Percentiles rank a stretch among this genome's conserved stretches.
phyloP scores from a whole-genome alignment of 2,113 vertebrate species.

The Gyps fulvus region DNA sequence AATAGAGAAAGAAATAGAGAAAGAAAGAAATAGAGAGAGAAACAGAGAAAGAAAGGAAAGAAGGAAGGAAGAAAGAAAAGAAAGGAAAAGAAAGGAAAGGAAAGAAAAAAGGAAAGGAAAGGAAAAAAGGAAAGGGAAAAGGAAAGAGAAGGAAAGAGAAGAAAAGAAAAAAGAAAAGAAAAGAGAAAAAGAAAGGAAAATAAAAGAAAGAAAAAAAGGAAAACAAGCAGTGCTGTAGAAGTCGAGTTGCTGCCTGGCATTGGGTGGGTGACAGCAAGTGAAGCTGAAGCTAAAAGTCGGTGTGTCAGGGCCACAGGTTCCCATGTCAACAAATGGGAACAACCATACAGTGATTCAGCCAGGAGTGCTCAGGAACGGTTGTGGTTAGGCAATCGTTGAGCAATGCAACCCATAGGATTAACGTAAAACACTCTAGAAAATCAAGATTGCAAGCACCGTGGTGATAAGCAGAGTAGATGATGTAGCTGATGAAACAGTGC shows the following conservation, averaged over 20 bases:
- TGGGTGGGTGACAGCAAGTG: not conserved
- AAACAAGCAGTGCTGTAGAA: not conserved
- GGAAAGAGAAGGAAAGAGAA: too few relatives aligned
- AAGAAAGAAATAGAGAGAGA: too few relatives aligned
- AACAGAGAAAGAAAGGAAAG: not conserved
- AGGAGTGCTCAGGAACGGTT: not conserved
- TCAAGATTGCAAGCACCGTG: not conserved
- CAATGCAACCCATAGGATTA: not conserved
- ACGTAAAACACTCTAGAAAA: not conserved
- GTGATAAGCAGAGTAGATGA: not conserved
- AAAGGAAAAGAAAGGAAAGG: not conserved
- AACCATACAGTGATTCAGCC: not conserved
- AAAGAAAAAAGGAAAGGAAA: not conserved
- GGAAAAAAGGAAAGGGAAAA: not conserved
- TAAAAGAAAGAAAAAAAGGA: not conserved
- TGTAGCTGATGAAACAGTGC: not conserved
- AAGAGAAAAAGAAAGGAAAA: not conserved
- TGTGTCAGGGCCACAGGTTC: not conserved
- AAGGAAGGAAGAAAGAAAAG: not conserved
- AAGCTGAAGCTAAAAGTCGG: not conserved
- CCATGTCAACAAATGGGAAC: not conserved
- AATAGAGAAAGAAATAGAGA: not conserved
- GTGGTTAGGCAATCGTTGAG: not conserved
- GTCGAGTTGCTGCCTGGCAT: not conserved
- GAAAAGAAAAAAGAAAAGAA: not conserved